A percentile compares a stretch with the other conserved stretches of the same genome.
These are phyloP conservation scores for Hybos culiciformis DNA, from an alignment of 2,888 invertebrate species.

Conservation along the genomic window DNA sequence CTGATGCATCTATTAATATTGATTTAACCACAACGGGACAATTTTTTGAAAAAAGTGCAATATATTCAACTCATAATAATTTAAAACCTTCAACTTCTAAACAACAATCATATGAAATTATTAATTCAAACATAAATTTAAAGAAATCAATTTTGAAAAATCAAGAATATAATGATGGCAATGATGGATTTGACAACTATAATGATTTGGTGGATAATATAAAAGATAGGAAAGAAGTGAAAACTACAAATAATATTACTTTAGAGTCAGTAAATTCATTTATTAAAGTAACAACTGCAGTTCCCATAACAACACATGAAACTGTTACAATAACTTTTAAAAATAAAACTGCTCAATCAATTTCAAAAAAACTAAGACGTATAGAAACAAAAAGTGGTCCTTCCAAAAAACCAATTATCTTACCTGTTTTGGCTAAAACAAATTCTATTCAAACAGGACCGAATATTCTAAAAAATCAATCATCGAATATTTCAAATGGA, in stretches of 20 bases:
- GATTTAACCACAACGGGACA: too few species aligned
- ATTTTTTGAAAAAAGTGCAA: too few species aligned
- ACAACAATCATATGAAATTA: too few species aligned
- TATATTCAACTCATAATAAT: too few species aligned
- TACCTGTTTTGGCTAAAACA: slow-evolving; percentile 30
- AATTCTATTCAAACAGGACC: slow-evolving; percentile 15
- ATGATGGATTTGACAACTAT: background rate
- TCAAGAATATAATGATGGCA: background rate
- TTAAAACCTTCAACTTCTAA: too few species aligned
- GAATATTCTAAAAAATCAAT: background rate
- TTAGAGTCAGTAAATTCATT: slow-evolving; percentile 8
- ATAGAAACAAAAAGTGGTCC: too few species aligned
- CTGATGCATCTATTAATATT: too few species aligned
- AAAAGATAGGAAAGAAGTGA: background rate
- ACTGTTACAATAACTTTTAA: background rate
- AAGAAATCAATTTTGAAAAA: too few species aligned
- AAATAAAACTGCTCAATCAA: background rate
- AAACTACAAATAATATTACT: background rate
- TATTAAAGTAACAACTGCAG: background rate
- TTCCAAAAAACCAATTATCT: slow-evolving; percentile 41
- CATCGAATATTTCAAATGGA: too few species aligned
- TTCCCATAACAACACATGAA: slow-evolving; percentile 2
- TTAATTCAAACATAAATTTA: too few species aligned
- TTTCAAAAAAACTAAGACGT: background rate
- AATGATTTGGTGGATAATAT: background rate